Percentiles rank a stretch among this genome's conserved stretches.
These are phyloP conservation scores for Papilio polyxenes DNA, from an alignment of 1,140 invertebrate species.

Conservation along the genomic window DNA sequence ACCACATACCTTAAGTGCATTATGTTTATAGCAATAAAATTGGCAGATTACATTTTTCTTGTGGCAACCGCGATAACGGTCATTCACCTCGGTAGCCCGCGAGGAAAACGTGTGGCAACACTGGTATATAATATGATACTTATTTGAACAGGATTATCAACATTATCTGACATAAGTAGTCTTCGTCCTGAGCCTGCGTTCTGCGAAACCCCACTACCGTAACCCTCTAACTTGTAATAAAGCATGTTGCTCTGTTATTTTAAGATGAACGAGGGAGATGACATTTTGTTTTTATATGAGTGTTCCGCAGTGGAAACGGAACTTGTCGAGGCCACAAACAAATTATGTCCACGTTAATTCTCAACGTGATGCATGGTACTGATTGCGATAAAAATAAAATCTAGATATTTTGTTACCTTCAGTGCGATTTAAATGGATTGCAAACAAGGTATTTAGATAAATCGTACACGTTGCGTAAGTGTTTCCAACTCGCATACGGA, in stretches of 20 bases:
- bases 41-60: constrained; percentile 36
- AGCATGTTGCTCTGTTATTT: neutral
- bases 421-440: neutral
- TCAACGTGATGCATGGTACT: neutral
- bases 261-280: neutral
- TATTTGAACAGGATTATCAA: neutral
- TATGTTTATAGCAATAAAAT: constrained; percentile 30
- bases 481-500: constrained; percentile 13
- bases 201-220: neutral
- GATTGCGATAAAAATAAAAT: neutral
- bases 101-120: neutral
- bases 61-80: constrained; percentile 32
- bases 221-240: neutral
- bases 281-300: neutral
- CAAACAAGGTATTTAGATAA: constrained; percentile 16
- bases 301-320: neutral
- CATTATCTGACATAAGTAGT: neutral
- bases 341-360: neutral
- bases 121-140: neutral
- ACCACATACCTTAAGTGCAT: constrained; percentile 19
- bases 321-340: neutral
- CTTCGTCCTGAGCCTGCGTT: neutral
- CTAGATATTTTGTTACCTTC: neutral
- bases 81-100: neutral
- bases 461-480: constrained; percentile 10